A percentile compares a stretch with the other conserved stretches of the same genome.
Evolutionary conservation across 1,140 invertebrate genomes (phyloP).

Genomic region (Pseudomyrmex cubaensis): DNA sequence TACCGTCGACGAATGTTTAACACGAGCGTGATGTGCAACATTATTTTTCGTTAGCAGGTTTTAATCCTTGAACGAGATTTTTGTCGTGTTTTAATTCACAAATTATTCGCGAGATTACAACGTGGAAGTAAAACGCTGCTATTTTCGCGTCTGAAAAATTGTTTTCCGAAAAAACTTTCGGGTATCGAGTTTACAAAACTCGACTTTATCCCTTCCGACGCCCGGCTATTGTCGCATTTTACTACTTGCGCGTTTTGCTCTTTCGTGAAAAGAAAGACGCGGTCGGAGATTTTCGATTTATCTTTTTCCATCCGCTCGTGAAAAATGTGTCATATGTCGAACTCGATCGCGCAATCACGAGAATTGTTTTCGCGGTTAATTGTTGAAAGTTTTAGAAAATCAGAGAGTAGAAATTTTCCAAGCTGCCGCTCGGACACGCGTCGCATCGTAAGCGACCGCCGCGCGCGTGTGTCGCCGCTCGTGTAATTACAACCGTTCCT

Average conservation of each 20-base stretch:
- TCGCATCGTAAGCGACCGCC: background rate
- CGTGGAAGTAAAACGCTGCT: background rate
- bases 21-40: too few relatives aligned
- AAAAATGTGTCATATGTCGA: conserved; percentile 1
- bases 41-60: too few relatives aligned
- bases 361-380: conserved; percentile 28
- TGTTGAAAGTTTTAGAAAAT: conserved; percentile 44
- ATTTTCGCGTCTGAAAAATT: background rate
- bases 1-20: too few relatives aligned
- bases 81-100: background rate
- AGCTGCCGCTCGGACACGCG: background rate
- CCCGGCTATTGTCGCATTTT: background rate
- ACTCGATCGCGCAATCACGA: background rate
- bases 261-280: background rate
- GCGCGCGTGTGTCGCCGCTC: background rate
- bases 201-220: background rate
- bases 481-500: conserved; percentile 26
- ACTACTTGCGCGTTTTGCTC: background rate
- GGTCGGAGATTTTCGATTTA: background rate
- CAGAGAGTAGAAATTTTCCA: conserved; percentile 14
- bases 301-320: background rate
- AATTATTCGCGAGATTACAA: background rate
- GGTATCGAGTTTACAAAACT: too few relatives aligned
- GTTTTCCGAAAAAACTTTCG: too few relatives aligned
- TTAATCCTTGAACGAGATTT: too few relatives aligned